A percentile compares a stretch with the other conserved stretches of the same genome.
These are phyloP conservation scores for Benitochromis conjunctus DNA, from an alignment of 2,113 vertebrate genomes.

Conservation along the genomic window DNA sequence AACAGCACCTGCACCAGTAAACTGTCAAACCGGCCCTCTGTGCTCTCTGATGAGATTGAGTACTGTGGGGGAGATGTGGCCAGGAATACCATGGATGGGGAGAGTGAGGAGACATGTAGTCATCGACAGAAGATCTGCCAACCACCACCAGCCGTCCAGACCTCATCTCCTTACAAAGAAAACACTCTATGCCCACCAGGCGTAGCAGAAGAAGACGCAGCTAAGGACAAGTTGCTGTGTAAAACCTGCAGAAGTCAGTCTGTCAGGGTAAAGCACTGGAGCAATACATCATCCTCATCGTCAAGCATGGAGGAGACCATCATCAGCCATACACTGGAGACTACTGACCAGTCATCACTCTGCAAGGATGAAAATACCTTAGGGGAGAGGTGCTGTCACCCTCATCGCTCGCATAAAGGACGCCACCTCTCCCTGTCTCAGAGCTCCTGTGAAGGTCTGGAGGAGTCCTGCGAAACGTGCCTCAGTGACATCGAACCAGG, in stretches of 20 bases:
- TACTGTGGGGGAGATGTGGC: slow-evolving; percentile 70
- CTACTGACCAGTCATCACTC: slow-evolving; percentile 51
- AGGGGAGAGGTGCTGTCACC: background rate
- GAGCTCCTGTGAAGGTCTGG: slow-evolving; percentile 87
- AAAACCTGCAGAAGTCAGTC: slow-evolving; percentile 64
- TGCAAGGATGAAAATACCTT: slow-evolving; percentile 46
- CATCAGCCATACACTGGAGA: slow-evolving; percentile 67
- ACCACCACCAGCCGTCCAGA: slow-evolving; percentile 82
- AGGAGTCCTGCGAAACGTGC: slow-evolving; percentile 88
- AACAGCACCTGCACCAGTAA: slow-evolving; percentile 98
- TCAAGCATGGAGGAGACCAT: slow-evolving; percentile 75
- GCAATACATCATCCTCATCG: slow-evolving; percentile 68
- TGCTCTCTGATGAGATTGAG: slow-evolving; percentile 91
- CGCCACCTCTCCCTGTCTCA: slow-evolving; percentile 77
- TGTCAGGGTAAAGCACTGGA: slow-evolving; percentile 57
- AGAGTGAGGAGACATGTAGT: slow-evolving; percentile 49
- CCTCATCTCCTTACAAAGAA: slow-evolving; percentile 92
- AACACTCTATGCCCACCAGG: slow-evolving; percentile 37
- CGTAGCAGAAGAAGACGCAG: slow-evolving; percentile 11
- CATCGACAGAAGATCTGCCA: slow-evolving; percentile 49
- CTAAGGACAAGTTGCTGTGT: slow-evolving; percentile 60
- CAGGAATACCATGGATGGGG: slow-evolving; percentile 30
- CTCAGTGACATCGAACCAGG: slow-evolving; percentile 81
- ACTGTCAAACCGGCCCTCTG: slow-evolving; percentile 91
- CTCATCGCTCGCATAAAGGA: slow-evolving; percentile 45